Percentiles rank a stretch among this genome's conserved stretches.
These are phyloP conservation scores for Brachionus angularis DNA, from an alignment of 1,140 invertebrate genomes.

Conservation along the genomic window DNA sequence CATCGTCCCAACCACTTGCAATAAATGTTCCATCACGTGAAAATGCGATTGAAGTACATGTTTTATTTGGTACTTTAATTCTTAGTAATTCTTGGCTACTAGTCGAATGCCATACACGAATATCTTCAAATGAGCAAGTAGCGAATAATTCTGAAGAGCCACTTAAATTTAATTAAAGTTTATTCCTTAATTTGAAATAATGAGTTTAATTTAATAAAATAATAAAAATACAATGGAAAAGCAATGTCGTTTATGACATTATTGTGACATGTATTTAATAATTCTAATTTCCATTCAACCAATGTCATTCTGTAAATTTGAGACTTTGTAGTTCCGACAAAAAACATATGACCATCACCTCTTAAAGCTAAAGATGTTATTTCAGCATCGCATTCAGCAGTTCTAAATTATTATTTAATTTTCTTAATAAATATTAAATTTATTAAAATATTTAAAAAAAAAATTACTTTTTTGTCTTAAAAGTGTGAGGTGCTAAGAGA, in stretches of 20 bases:
- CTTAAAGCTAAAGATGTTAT: constrained; percentile 57
- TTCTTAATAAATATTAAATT: not conserved
- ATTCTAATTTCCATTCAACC: constrained; percentile 64
- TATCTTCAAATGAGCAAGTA: constrained; percentile 73
- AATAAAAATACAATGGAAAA: constrained; percentile 70
- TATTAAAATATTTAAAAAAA: no score
- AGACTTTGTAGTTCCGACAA: constrained; percentile 69
- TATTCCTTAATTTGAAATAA: constrained; percentile 37
- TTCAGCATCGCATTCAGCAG: constrained; percentile 61
- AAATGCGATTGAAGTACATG: constrained; percentile 72
- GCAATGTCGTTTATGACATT: constrained; percentile 72
- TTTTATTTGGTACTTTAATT: constrained; percentile 77
- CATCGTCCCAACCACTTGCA: constrained; percentile 75
- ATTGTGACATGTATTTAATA: constrained; percentile 76
- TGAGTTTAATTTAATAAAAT: not conserved
- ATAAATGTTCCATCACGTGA: constrained; percentile 72
- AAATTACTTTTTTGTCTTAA: constrained; percentile 25
- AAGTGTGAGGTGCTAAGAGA: constrained; percentile 44
- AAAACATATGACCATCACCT: constrained; percentile 58
- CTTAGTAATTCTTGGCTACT: constrained; percentile 73
- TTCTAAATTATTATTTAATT: constrained; percentile 60
- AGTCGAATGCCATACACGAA: constrained; percentile 74
- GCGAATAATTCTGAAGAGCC: constrained; percentile 69
- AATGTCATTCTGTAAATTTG: constrained; percentile 76
- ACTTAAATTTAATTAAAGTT: constrained; percentile 50